Evolutionary conservation across 1,140 invertebrate genomes (phyloP).

Genomic region (Bombyx mandarina): DNA sequence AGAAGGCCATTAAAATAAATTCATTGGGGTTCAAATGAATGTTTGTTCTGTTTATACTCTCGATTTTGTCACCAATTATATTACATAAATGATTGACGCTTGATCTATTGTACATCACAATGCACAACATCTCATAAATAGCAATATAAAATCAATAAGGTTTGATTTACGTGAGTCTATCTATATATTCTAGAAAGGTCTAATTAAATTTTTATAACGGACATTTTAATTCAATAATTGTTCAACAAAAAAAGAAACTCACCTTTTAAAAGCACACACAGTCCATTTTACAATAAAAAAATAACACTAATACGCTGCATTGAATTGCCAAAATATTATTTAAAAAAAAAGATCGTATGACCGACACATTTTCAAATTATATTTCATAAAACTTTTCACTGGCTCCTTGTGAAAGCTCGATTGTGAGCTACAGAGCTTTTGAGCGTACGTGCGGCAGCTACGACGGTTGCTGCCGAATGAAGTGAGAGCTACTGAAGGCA

Average conservation of each 20-base stretch:
- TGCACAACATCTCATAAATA: too few species aligned
- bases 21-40: too few species aligned
- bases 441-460: constrained; percentile 19
- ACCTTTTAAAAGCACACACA: not conserved
- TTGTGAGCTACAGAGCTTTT: too few species aligned
- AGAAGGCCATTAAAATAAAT: too few species aligned
- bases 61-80: too few species aligned
- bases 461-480: constrained; percentile 29
- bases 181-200: too few species aligned
- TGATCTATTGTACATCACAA: too few species aligned
- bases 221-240: not conserved
- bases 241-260: not conserved
- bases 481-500: constrained; percentile 16
- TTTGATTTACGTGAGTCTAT: too few species aligned
- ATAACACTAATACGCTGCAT: not conserved
- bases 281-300: not conserved
- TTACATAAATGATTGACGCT: too few species aligned
- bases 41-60: too few species aligned
- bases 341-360: not conserved
- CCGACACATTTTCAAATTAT: not conserved
- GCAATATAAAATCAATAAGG: too few species aligned
- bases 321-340: not conserved
- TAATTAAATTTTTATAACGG: too few species aligned
- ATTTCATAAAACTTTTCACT: not conserved
- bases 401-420: constrained; percentile 4